Conservation (phyloP, 2,797 vertebrate genomes). For the Sebastes elongatus region DNA sequence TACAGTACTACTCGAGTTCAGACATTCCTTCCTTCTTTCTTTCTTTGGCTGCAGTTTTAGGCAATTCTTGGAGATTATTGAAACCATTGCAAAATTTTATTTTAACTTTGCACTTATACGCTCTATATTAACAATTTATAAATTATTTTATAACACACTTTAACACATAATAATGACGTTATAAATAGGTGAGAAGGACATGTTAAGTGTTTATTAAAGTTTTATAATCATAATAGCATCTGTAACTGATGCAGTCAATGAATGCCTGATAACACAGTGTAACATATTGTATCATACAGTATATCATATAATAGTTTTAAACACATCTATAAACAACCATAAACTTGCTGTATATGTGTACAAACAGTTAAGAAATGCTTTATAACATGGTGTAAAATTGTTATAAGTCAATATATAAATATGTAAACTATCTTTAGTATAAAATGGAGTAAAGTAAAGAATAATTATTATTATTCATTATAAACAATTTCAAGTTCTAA, state of each 20-base stretch:
- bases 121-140: not conserved
- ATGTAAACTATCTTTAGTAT: not conserved
- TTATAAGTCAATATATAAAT: not conserved
- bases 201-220: not conserved
- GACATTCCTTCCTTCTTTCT: slow-evolving; percentile 29
- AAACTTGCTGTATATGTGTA: not conserved
- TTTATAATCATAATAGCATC: not conserved
- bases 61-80: slow-evolving; percentile 28
- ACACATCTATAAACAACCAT: not conserved
- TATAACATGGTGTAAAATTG: not conserved
- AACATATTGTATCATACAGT: not conserved
- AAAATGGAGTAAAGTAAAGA: no score
- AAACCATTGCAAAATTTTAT: slow-evolving; percentile 1
- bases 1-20: slow-evolving; percentile 55
- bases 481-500: not conserved
- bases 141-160: not conserved
- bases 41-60: slow-evolving; percentile 26
- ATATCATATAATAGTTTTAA: not conserved
- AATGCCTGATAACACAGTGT: not conserved
- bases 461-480: not conserved
- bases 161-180: not conserved
- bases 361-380: not conserved
- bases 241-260: not conserved
- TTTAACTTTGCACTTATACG: not conserved
- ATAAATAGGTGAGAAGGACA: not conserved